Evolutionary conservation across 2,797 vertebrate genomes (phyloP), one percentile per base, ranked within the genome.

Genomic region (Syncerus caffer): DNA sequence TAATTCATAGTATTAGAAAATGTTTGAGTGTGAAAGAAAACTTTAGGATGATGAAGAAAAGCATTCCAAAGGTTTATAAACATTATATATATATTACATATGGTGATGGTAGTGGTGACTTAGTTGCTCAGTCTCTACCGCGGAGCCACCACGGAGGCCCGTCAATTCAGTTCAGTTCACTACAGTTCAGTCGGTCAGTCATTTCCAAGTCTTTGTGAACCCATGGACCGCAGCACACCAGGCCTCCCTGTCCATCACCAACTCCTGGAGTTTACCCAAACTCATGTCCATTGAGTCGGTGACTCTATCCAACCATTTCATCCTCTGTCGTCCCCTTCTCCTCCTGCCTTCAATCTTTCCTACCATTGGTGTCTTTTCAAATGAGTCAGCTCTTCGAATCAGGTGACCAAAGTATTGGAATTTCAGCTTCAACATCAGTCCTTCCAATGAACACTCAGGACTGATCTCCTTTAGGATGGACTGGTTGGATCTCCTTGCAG

Each of bases 181-280:
- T 15, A 13, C 25, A 67, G 64, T 34, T 34, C 64, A 21, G 64
- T 12, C 19, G 0, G 17, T 38, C 64, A 42, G 21, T 25, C 3
- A 0, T 74, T 71, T 74, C 71, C 21, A 7, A 14, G 38, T 25
- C 71, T 74, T 42, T 25, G 34, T 1, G 3, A 74, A 38, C 12
- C 38, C 11, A 7, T 74, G 71, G 12, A 74, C 71, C 0, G 0
- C 6, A 74, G 2, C 21, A 23, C 0, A 21, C 21, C 67, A 42
- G 34, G 34, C 67, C 17, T 38, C 64, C 64, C 64, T 71, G 19
- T 71, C 17, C n/a, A 38, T 71, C 64, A 64, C 62, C 7, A 71
- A 21, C n/a, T 38, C n/a, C n/a, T 1, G 9, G 5, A 21, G 5
- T 71, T 71, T 10, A 71, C 64, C 2, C 17, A 38, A 21, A 71